These are phyloP conservation scores for Clitarchus hookeri DNA, from an alignment of 2,888 invertebrate species.

Conservation along the genomic window DNA sequence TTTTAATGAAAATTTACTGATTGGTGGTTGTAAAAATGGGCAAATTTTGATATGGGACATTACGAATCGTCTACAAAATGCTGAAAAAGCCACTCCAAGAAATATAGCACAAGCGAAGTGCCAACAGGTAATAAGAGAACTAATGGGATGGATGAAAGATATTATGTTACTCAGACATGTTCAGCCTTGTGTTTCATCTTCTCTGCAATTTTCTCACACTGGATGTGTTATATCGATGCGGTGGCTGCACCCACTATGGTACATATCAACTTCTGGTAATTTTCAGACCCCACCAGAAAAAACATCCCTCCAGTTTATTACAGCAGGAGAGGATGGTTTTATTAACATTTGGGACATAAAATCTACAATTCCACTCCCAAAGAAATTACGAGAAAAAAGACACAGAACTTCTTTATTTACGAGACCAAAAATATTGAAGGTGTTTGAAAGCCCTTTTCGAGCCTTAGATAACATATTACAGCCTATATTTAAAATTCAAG, in stretches of 20 bases:
- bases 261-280: neutral
- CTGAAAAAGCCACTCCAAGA: neutral
- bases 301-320: neutral
- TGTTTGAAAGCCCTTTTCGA: neutral
- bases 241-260: neutral
- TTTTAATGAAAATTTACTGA: neutral
- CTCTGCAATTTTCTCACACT: conserved; percentile 4
- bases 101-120: neutral
- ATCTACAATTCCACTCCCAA: neutral
- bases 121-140: neutral
- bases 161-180: neutral
- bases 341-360: conserved; percentile 10
- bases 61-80: neutral
- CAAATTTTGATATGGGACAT: conserved; percentile 25
- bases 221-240: neutral
- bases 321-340: conserved; percentile 17
- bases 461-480: neutral
- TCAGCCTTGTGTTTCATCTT: neutral
- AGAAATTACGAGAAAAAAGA: neutral
- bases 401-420: neutral
- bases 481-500: neutral
- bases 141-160: conserved; percentile 18
- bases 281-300: neutral
- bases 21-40: conserved; percentile 19
- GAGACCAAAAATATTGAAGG: neutral